A percentile compares a stretch with the other conserved stretches of the same genome.
Evolutionary conservation across 2,797 vertebrate species (phyloP).

Genomic region (Eospalax fontanierii): DNA sequence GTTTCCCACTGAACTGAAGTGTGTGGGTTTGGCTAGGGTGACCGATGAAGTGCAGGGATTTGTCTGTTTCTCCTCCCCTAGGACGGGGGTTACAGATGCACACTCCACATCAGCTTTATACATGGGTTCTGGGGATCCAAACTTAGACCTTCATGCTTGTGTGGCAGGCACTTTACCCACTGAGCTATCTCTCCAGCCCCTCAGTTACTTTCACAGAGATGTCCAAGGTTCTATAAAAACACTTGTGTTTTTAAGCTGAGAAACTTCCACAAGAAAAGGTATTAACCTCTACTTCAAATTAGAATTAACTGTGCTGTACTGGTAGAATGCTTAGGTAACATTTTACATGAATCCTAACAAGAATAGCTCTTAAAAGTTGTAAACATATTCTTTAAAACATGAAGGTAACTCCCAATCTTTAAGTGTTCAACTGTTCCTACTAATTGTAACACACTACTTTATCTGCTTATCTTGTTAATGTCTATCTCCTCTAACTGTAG

Average conservation of each 20-base stretch:
- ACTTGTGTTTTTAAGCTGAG: slow-evolving; percentile 57
- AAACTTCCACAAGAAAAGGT: slow-evolving; percentile 39
- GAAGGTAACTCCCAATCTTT: not conserved
- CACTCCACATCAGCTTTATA: not conserved
- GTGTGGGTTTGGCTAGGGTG: too few species aligned
- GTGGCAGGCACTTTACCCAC: not conserved
- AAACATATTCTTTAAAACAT: slow-evolving; percentile 37
- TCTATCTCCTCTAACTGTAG: not conserved
- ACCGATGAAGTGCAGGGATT: not conserved
- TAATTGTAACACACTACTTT: not conserved
- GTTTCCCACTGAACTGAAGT: not conserved
- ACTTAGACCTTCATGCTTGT: not conserved
- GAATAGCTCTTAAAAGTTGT: not conserved
- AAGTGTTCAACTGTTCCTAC: not conserved
- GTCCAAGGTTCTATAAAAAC: not conserved
- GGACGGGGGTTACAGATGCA: not conserved
- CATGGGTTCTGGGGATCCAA: not conserved
- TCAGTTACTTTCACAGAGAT: slow-evolving; percentile 8
- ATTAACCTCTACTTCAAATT: slow-evolving; percentile 55
- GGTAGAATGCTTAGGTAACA: slow-evolving; percentile 43
- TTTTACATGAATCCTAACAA: slow-evolving; percentile 9
- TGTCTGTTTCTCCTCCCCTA: not conserved
- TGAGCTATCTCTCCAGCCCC: not conserved
- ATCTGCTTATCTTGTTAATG: not conserved
- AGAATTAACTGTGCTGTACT: slow-evolving; percentile 34